A percentile compares a stretch with the other conserved stretches of the same genome.
Evolutionary conservation across 2,113 vertebrate species (phyloP).

Genomic region (Percina caprodes): DNA sequence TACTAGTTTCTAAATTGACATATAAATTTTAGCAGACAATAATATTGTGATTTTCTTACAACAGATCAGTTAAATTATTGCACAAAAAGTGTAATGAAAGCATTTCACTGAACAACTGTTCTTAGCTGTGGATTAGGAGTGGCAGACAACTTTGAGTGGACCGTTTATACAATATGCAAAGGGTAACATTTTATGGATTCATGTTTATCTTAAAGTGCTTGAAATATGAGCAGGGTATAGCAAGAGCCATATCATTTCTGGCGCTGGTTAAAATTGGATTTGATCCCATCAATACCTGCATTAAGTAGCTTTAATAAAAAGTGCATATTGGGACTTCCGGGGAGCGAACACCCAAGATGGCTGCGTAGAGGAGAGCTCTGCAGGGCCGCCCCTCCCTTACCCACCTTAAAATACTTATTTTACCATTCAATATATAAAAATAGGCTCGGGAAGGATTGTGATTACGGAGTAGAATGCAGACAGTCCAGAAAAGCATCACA

Average conservation of each 20-base stretch:
- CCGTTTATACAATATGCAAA: background rate
- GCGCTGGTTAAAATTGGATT: background rate
- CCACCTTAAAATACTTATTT: too few species aligned
- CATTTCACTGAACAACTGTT: background rate
- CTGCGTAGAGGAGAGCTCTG: too few species aligned
- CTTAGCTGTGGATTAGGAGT: background rate
- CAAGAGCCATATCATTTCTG: background rate
- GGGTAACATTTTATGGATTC: background rate
- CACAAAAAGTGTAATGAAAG: background rate
- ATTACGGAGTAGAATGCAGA: too few species aligned
- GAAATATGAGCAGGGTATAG: background rate
- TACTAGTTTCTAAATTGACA: background rate
- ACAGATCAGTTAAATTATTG: background rate
- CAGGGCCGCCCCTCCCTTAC: too few species aligned
- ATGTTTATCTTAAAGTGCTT: slow-evolving; percentile 8
- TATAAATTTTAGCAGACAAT: background rate
- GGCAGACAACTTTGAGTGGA: background rate
- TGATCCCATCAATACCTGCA: background rate
- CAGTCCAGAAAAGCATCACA: too few species aligned
- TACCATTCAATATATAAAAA: too few species aligned
- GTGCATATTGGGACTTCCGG: too few species aligned
- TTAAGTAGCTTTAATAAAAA: slow-evolving; percentile 19
- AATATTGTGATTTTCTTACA: background rate
- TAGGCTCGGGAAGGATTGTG: too few species aligned
- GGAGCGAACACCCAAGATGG: too few species aligned